Evolutionary conservation across 2,888 invertebrate genomes (phyloP), one percentile per base, ranked within the genome.

Genomic region (Leucoptera coffeella): DNA sequence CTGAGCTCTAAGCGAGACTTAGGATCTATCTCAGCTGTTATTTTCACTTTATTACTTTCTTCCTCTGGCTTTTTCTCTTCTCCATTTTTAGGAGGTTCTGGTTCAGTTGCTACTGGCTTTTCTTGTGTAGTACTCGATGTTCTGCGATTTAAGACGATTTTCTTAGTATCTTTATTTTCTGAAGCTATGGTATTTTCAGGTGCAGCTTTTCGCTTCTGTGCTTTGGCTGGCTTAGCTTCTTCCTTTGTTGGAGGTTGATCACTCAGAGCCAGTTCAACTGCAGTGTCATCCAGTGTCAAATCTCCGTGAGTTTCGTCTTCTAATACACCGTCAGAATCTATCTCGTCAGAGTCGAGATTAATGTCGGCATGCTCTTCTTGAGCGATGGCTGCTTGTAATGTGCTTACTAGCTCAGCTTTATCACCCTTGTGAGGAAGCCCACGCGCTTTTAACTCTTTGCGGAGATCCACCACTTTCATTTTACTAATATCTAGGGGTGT

Each of bases 401-500:
- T 74, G 36, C 86, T 81, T 22, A 85, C 69, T 27, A 92, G 65
- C 43, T 91, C 90, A 22, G 73, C 81, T 73, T 91, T 92, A 49
- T 89, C 88, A 4, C 92, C 92, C 25, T 77, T 60, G 6, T 78
- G 73, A 9, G 80, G 60, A 13, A 91, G 61, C 12, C 86, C 87
- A 43, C 88, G 78, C 33, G 78, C 60, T 55, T 90, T 91, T 28
- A 92, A 55, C 50, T 89, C 88, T 40, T 80, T 80, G 42, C 85
- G 86, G 38, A 92, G 64, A 52, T 92, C 91, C 9, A 87, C 82
- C 17, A 92, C 90, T 81, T 91, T 58, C 42, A 72, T 50, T 50
- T 69, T 67, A 31, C 36, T 49, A n/a, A 62, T 38, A 37, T 67
- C 65, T 9, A 17, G n/a, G 13, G 39, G 37, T 11, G 41, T 34